Evolutionary conservation across 2,797 vertebrate species (phyloP).

Genomic region (Acipenser transmontanus): DNA sequence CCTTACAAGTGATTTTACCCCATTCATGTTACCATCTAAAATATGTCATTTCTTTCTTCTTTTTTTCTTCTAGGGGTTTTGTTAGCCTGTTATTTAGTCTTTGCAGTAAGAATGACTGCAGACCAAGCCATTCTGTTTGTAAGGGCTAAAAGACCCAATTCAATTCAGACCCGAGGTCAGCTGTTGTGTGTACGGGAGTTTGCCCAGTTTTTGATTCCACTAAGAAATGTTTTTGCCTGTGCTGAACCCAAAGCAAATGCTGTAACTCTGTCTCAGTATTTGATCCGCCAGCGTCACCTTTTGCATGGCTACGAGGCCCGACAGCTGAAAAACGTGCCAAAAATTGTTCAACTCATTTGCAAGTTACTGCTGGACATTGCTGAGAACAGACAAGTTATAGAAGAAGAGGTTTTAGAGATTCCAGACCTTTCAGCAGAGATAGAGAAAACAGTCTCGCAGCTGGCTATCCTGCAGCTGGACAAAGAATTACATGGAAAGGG

Average conservation of each 20-base stretch:
- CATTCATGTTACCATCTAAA: neutral
- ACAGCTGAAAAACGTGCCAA: slow-evolving; percentile 86
- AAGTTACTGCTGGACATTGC: slow-evolving; percentile 75
- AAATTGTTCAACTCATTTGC: slow-evolving; percentile 84
- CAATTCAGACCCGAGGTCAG: slow-evolving; percentile 92
- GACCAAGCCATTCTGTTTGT: slow-evolving; percentile 94
- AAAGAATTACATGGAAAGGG: slow-evolving; percentile 72
- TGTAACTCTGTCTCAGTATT: slow-evolving; percentile 82
- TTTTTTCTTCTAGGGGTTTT: slow-evolving; percentile 73
- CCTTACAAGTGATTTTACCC: neutral
- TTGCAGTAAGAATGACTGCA: slow-evolving; percentile 87
- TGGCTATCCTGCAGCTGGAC: slow-evolving; percentile 69
- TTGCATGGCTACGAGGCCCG: slow-evolving; percentile 92
- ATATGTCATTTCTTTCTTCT: slow-evolving; percentile 1
- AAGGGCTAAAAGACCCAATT: slow-evolving; percentile 86
- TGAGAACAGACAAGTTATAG: slow-evolving; percentile 69
- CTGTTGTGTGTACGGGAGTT: slow-evolving; percentile 86
- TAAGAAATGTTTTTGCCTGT: slow-evolving; percentile 79
- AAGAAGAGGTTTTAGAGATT: slow-evolving; percentile 64
- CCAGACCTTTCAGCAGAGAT: slow-evolving; percentile 82
- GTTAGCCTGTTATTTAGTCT: slow-evolving; percentile 90
- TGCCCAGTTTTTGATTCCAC: slow-evolving; percentile 84
- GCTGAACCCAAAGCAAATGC: slow-evolving; percentile 73
- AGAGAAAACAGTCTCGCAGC: slow-evolving; percentile 82
- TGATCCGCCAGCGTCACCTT: slow-evolving; percentile 88